phyloP scores from a whole-genome alignment of 2,113 vertebrate species.

The Ovis aries region ARS-UI_Ramb_v3.0 NC_056054.1:6622501-6623000 shows the following conservation, averaged over 20 bases:
- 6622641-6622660: accelerated
- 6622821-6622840: accelerated
- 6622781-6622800: accelerated
- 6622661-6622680: not conserved
- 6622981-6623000: not conserved
- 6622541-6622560: too few relatives aligned
- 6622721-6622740: accelerated
- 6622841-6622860: not conserved
- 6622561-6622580: accelerated
- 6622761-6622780: accelerated
- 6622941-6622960: not conserved
- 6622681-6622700: accelerated
- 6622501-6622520: not conserved
- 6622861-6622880: not conserved
- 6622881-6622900: not conserved
- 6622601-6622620: not conserved
- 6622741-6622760: accelerated
- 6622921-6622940: not conserved
- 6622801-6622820: accelerated
- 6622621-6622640: accelerated
- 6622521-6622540: not conserved
- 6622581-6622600: too few relatives aligned
- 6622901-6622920: not conserved
- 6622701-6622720: accelerated
- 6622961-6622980: not conserved